Base-by-base conservation (phyloP, 2,797 vertebrate genomes). In the Thunnus albacares region DNA sequence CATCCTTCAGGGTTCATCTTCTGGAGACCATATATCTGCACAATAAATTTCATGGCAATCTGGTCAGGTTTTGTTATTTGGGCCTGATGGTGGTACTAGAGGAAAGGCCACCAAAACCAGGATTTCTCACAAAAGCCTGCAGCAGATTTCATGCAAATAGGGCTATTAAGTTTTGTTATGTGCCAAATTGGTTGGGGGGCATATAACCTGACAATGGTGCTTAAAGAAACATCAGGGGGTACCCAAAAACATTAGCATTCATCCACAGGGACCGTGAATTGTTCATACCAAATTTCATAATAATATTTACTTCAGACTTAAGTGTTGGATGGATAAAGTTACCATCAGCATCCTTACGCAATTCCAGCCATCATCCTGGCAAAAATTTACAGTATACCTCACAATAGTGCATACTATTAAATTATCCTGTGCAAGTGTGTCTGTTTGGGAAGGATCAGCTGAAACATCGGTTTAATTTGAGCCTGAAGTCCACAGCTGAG, bases 81-180 rank as follows among this genome's bases (percentile, higher is more conserved):
- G 7, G n/a, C 5, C 35, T 69, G 35, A 45, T 4, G 2, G n/a
- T 47, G 14, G 3, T 35, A 8, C 17, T 11, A 59, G 3, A 55
- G 41, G 28, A 64, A 70, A 80, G 59, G 49, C 82, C 80, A 71
- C 56, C 30, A 65, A 76, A 77, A 76, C 56, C 18, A 71, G 5
- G 10, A 47, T 64, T 66, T 51, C 12, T 80, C 24, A 24, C 24
- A 24, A 24, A 24, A 24, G 24, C 24, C 24, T 24, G 24, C 24
- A 24, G 24, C 24, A 24, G 24, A 24, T 24, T 24, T 24, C 24
- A 24, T 24, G 24, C 24, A 24, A 24, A 24, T 24, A 24, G 24
- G 24, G 24, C 24, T 24, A 24, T 30, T 30, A 30, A 3, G 28
- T 30, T 30, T 30, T 30, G 28, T 30, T 24, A 24, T 24, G 24